Evolutionary conservation across 2,888 invertebrate genomes (phyloP).

Genomic region (Phortica okadai): DNA sequence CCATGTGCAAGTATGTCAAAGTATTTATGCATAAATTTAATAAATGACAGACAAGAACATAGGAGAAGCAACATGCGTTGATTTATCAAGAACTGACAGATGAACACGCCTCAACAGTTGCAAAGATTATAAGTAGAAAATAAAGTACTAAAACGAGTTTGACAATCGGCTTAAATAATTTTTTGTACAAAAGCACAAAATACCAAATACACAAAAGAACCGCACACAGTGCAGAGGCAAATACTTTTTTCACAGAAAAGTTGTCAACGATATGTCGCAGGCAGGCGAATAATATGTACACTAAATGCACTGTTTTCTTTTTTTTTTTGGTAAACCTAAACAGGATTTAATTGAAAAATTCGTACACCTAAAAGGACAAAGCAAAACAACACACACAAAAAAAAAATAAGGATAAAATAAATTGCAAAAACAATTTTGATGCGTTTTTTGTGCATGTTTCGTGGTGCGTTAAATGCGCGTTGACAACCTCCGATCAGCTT

Average conservation of each 20-base stretch:
- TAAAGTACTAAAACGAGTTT: neutral
- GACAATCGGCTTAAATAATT: neutral
- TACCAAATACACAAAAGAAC: neutral
- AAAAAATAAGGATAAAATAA: constrained; percentile 9
- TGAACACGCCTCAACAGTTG: neutral
- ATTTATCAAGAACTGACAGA: neutral
- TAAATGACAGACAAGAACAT: neutral
- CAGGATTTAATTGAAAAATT: constrained; percentile 25
- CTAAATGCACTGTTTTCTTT: neutral
- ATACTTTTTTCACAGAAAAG: neutral
- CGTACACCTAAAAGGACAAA: neutral
- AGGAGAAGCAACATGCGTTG: neutral
- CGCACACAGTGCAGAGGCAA: neutral
- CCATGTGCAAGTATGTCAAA: neutral
- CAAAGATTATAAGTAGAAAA: too few species aligned
- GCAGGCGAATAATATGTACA: neutral
- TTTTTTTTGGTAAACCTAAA: constrained; percentile 14
- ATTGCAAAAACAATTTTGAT: constrained; percentile 1
- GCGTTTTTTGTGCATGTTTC: constrained; percentile 19
- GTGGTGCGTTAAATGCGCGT: constrained; percentile 25
- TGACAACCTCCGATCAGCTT: constrained; percentile 19
- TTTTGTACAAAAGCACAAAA: neutral
- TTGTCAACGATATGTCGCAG: constrained; percentile 21
- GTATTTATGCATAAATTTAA: neutral
- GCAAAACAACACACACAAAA: neutral